Conservation (phyloP, 2,888 invertebrate genomes). For the Clusia tigrina region DNA sequence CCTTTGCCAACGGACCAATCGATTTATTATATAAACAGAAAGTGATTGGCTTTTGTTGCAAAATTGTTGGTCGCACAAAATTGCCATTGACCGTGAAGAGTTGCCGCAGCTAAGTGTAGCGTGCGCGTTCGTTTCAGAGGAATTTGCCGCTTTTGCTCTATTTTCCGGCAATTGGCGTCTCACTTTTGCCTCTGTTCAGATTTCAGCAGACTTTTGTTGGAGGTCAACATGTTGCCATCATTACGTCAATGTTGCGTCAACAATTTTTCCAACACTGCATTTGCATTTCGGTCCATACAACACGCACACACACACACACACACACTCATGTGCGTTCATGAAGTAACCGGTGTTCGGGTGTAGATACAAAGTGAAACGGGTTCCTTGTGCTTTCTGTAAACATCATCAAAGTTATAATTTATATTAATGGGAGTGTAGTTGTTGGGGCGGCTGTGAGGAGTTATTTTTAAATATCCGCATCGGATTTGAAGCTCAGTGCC, state of each 20-base stretch:
- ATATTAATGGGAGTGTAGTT: neutral
- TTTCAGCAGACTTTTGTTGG: slow-evolving; percentile 15
- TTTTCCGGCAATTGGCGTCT: slow-evolving; percentile 16
- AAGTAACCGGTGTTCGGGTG: slow-evolving; percentile 13
- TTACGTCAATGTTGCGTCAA: neutral
- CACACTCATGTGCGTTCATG: neutral
- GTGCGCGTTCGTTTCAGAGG: slow-evolving; percentile 24
- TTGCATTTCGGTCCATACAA: too few species aligned
- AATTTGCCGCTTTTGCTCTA: slow-evolving; percentile 7
- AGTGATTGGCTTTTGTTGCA: neutral
- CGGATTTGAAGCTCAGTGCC: neutral
- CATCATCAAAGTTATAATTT: slow-evolving; percentile 1
- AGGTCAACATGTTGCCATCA: slow-evolving; percentile 24
- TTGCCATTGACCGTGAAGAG: slow-evolving; percentile 3
- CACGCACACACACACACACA: too few species aligned
- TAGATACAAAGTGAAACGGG: neutral
- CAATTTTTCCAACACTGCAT: neutral
- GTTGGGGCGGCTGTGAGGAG: neutral
- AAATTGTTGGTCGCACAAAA: neutral
- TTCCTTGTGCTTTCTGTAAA: neutral
- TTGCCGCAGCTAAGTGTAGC: neutral
- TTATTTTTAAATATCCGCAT: slow-evolving; percentile 22
- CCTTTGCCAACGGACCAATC: too few species aligned
- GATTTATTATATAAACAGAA: slow-evolving; percentile 1
- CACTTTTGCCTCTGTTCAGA: neutral